Base-by-base conservation (phyloP, 2,113 vertebrate genomes). In the Pollachius pollachius region DNA sequence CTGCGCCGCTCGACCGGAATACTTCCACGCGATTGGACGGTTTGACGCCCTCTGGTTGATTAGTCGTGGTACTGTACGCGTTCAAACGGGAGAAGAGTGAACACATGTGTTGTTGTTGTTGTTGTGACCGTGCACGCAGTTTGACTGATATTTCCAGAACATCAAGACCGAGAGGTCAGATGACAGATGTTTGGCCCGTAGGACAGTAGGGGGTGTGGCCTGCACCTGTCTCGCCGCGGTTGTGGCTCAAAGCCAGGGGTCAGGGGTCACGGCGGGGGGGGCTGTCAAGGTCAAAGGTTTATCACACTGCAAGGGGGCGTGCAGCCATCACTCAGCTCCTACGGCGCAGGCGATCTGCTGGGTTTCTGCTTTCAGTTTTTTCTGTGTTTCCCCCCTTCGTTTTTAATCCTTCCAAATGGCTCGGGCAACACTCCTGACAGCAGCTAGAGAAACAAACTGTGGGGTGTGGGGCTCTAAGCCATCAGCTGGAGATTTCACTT, bases 401-500 rank as follows among this genome's bases (percentile, higher is more conserved):
- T 89, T 90, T 80, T 93, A 93, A 93, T 92, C 90, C 91, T 86
- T 93, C 91, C 90, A 92, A 93, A 93, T 92, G 91, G 92, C 89
- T 90, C 81, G 5, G 81, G 84, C 81, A 81, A 86, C 88, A 88
- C 84, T 84, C 85, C 85, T 85, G 91, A 91, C 92, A 90, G 89
- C 86, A 89, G 88, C 82, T 66, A 86, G 90, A 81, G 83, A 87
- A 89, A 87, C 86, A 87, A 88, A 87, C 90, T 86, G 88, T 85
- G 86, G 84, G 83, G 88, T 87, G 81, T 84, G 77, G 82, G 85
- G 82, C 87, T 90, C 87, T 90, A 90, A 91, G 89, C 85, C 90
- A 81, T 89, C 90, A 92, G 88, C 88, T 89, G 89, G 87, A 91
- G 87, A 88, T 91, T 91, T 92, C 86, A 89, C 90, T 90, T 90